A percentile compares a stretch with the other conserved stretches of the same genome.
phyloP scores from a whole-genome alignment of 2,113 vertebrate genomes.

The mouse (Mus musculus) region DNA sequence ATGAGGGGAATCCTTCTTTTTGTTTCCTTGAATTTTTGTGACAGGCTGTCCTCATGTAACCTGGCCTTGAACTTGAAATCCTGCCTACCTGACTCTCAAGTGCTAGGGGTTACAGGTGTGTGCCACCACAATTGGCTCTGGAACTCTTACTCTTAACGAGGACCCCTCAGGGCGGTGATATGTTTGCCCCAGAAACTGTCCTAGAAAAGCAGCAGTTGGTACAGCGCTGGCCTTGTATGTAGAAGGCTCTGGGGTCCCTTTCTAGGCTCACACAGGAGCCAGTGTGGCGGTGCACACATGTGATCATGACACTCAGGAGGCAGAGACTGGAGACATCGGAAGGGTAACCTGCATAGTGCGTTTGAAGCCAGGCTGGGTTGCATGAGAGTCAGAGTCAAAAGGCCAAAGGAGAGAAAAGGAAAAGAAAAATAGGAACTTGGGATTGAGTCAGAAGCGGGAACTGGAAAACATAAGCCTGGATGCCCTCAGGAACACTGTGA shows the following conservation, averaged over 20 bases:
- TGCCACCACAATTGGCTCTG: not conserved
- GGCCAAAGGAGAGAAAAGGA: not conserved
- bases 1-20: not conserved
- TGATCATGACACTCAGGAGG: too few species aligned
- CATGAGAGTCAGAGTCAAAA: not conserved
- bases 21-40: not conserved
- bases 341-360: not conserved
- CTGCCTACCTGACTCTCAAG: too few species aligned
- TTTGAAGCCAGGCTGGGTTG: not conserved
- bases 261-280: not conserved
- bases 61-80: not conserved
- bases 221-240: not conserved
- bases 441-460: not conserved
- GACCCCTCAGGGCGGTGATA: too few species aligned
- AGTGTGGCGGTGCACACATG: not conserved
- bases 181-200: not conserved
- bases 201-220: not conserved
- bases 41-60: not conserved
- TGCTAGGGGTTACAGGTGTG: not conserved
- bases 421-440: not conserved
- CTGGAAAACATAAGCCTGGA: not conserved
- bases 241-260: not conserved
- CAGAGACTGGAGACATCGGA: not conserved
- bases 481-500: not conserved
- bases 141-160: not conserved